phyloP scores from a whole-genome alignment of 23 tunicate genomes.

The Phallusia fumigata region DNA sequence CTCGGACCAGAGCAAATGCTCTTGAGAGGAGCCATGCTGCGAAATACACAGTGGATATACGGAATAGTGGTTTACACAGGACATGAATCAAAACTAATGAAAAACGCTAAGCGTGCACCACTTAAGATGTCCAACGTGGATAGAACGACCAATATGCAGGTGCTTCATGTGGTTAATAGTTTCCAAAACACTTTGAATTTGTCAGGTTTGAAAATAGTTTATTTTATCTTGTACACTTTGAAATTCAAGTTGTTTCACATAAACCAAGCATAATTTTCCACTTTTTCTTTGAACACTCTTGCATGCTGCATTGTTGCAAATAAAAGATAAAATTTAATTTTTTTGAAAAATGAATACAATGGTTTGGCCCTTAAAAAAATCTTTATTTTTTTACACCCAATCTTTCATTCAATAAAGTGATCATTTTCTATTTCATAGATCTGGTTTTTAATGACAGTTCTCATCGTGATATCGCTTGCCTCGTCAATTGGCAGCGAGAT shows the following conservation, averaged over 20 bases:
- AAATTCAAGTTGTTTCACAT: too few species aligned
- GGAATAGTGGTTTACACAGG: constrained; percentile 98
- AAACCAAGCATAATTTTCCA: too few species aligned
- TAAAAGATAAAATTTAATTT: too few species aligned
- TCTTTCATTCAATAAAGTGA: too few species aligned
- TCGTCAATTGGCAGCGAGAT: constrained; percentile 91
- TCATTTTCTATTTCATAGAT: constrained; percentile 38
- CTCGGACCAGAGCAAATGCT: constrained; percentile 76
- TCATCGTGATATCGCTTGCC: constrained; percentile 66
- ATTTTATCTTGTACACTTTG: too few species aligned
- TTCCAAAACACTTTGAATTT: too few species aligned
- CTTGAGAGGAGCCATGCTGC: constrained; percentile 88
- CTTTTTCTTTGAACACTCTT: too few species aligned
- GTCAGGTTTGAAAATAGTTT: too few species aligned
- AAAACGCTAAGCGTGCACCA: constrained; percentile 90
- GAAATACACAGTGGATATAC: constrained; percentile 94
- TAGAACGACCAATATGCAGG: constrained; percentile 95
- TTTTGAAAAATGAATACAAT: too few species aligned
- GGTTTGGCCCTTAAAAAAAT: too few species aligned
- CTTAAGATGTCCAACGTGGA: constrained; percentile 97
- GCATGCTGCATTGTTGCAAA: too few species aligned
- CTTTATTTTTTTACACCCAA: too few species aligned
- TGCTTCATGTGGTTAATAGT: neutral
- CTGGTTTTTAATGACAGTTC: constrained; percentile 71
- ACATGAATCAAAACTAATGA: constrained; percentile 96